Evolutionary conservation across 2,888 invertebrate species (phyloP), one percentile per base, ranked within the genome.

Genomic region (Drosophila neonasuta): DNA sequence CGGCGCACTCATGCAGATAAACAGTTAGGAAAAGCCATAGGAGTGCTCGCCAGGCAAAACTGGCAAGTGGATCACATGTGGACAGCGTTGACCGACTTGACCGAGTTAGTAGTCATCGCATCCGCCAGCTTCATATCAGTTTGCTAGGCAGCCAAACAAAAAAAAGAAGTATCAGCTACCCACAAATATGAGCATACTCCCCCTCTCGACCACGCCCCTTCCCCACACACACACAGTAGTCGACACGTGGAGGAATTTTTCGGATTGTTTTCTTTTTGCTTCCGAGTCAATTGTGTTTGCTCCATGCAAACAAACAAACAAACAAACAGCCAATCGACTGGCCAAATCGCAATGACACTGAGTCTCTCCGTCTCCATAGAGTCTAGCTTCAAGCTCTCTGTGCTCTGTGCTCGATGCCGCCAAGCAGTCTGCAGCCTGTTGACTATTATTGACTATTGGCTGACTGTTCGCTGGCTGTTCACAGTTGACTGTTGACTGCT

Each of bases 11-110:
- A 86, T 62, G 86, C 83, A 74, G 84, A 81, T 83, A 77, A 83
- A 83, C 81, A 83, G 86, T 86, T 81, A 78, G 66, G 60, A 83
- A 55, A 81, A 78, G 66, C 81, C 80, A 71, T 86, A 79, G 79
- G 58, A 86, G 70, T 78, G 76, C 76, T 30, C 41, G 52, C 42
- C 46, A 9, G 32, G 32, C 34, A 24, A 24, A 24, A 24, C 34
- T 49, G 56, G 46, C 63, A 74, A 71, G 51, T 77, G 80, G 74
- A 78, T 80, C 80, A 82, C 73, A 79, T 77, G 74, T 74, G 72
- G 74, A 68, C 64, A 58, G 51, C 45, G 74, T 59, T 74, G 84
- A 79, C 76, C 79, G 71, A 80, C 15, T 66, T 70, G 83, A 77
- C 74, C 78, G 75, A 79, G 62, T 75, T 70, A 61, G 56, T 51